Conservation (phyloP, 2,888 invertebrate genomes). For the Agelastica alni region DNA sequence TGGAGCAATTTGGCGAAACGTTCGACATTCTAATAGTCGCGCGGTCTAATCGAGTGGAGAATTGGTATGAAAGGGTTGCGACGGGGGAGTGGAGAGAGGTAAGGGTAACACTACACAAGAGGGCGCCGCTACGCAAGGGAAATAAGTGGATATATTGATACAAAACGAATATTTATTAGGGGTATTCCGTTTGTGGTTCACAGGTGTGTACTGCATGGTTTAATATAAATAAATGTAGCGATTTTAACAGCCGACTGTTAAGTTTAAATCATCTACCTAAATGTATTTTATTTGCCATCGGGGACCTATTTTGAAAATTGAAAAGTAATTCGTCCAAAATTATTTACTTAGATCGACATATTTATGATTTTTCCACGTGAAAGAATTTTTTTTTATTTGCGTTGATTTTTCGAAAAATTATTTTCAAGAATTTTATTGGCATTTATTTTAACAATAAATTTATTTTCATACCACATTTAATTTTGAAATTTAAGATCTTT, state of each 20-base stretch:
- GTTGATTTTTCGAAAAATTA: too few species aligned
- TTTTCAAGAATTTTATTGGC: too few species aligned
- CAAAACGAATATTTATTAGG: constrained; percentile 9
- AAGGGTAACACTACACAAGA: neutral
- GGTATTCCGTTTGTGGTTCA: neutral
- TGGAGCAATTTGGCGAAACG: constrained; percentile 25
- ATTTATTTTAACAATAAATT: too few species aligned
- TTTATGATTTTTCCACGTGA: too few species aligned
- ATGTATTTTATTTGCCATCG: too few species aligned
- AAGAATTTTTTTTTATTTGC: too few species aligned
- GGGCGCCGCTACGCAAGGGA: neutral
- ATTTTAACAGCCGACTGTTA: neutral
- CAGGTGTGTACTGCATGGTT: neutral
- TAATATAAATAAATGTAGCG: neutral
- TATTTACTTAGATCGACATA: too few species aligned
- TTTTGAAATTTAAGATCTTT: too few species aligned
- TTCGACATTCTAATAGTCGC: constrained; percentile 29
- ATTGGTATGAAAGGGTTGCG: constrained; percentile 1
- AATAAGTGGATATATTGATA: neutral
- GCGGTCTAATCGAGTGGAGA: constrained; percentile 22
- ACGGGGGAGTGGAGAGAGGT: neutral
- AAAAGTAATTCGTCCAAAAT: too few species aligned
- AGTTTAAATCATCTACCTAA: too few species aligned
- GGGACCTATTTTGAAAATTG: too few species aligned
- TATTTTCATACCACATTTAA: too few species aligned